Evolutionary conservation across 2,113 vertebrate species (phyloP).

Genomic region (Otus sunia): DNA sequence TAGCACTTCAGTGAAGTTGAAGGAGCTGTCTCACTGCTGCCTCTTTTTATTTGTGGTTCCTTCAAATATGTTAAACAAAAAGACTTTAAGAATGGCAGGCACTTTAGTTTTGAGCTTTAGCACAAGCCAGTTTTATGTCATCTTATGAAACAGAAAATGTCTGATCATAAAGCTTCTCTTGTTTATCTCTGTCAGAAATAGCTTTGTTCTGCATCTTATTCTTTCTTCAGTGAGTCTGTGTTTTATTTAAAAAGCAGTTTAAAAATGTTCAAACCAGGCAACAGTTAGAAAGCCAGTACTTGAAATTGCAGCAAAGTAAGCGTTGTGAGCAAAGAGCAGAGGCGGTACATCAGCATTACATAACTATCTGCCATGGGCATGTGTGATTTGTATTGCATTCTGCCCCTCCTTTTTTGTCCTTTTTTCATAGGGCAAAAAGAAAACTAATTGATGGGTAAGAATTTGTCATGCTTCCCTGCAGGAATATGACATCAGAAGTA

Average conservation of each 20-base stretch:
- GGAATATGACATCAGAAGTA: slow-evolving; percentile 23
- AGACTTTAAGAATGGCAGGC: neutral
- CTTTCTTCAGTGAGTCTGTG: neutral
- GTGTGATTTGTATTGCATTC: neutral
- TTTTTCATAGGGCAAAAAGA: neutral
- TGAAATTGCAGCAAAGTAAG: neutral
- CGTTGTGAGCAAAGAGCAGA: neutral
- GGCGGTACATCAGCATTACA: slow-evolving; percentile 8
- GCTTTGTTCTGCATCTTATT: neutral
- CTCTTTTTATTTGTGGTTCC: neutral
- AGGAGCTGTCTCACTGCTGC: neutral
- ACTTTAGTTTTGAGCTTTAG: neutral
- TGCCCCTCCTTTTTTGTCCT: neutral
- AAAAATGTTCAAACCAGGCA: neutral
- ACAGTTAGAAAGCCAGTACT: neutral
- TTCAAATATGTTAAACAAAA: neutral
- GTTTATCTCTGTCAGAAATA: neutral
- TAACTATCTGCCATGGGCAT: neutral
- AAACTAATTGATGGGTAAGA: slow-evolving; percentile 36
- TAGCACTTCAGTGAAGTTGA: neutral
- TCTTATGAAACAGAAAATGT: neutral
- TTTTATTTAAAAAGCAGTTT: neutral
- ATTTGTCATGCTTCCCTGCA: slow-evolving; percentile 19
- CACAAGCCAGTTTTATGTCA: neutral
- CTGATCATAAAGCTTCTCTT: neutral